Conservation (phyloP, 2,113 vertebrate species). For the Tyrannus savana region DNA sequence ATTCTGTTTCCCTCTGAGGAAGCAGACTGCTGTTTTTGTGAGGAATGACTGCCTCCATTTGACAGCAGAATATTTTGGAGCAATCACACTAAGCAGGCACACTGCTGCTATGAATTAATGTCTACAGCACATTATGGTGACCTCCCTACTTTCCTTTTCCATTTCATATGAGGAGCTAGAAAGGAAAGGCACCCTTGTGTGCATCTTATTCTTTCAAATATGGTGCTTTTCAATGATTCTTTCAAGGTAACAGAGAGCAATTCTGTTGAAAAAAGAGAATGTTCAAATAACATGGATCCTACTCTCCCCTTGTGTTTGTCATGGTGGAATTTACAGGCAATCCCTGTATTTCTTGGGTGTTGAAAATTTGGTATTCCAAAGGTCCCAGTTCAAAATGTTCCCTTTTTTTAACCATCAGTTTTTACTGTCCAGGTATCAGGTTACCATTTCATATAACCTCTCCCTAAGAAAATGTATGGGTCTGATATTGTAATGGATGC, state of each 20-base stretch:
- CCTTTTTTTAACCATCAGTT: not conserved
- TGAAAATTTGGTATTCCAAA: not conserved
- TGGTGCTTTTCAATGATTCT: not conserved
- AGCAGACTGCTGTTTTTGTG: not conserved
- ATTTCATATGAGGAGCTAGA: not conserved
- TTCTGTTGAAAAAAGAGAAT: not conserved
- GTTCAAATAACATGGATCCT: not conserved
- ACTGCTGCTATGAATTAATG: not conserved
- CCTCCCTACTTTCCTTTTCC: not conserved
- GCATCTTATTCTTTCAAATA: not conserved
- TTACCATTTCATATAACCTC: not conserved
- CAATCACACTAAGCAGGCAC: not conserved
- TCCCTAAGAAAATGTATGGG: not conserved
- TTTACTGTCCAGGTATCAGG: not conserved
- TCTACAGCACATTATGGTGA: not conserved
- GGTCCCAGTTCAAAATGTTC: not conserved
- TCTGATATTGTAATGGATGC: not conserved
- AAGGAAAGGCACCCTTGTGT: not conserved
- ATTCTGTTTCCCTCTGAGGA: conserved; percentile 7
- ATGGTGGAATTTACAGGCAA: not conserved
- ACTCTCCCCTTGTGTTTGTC: not conserved
- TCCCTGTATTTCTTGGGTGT: not conserved
- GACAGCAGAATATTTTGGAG: conserved; percentile 37
- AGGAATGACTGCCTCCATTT: conserved; percentile 44
- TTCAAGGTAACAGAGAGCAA: not conserved